Conservation (phyloP, 2,113 vertebrate species). For the Leucopsar rothschildi region DNA sequence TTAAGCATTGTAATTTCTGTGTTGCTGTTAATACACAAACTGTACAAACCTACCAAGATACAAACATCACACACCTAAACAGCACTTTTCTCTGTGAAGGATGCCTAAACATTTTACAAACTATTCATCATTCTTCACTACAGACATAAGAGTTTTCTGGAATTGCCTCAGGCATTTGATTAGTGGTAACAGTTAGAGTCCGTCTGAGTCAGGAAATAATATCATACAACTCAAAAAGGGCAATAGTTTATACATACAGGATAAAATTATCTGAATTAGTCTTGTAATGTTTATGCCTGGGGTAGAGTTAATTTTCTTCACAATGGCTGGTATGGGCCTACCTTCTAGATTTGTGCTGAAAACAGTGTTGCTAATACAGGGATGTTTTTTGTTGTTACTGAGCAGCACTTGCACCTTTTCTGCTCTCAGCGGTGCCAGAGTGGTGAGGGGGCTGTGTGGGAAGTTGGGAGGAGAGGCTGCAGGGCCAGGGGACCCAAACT, state of each 20-base stretch:
- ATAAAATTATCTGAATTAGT: not conserved
- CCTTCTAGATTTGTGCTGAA: not conserved
- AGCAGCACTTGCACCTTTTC: not conserved
- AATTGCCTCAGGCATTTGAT: not conserved
- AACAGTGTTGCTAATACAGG: not conserved
- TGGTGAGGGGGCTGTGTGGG: not conserved
- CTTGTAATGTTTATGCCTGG: not conserved
- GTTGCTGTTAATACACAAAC: not conserved
- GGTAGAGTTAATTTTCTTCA: not conserved
- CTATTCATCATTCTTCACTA: not conserved
- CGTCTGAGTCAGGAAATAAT: not conserved
- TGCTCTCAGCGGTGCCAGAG: not conserved
- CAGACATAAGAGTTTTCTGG: not conserved
- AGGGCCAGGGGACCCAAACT: not conserved
- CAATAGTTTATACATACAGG: not conserved
- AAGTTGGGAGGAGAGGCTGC: accelerated
- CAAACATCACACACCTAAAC: not conserved
- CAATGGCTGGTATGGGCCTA: too few species aligned
- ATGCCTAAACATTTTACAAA: not conserved
- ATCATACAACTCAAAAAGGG: not conserved
- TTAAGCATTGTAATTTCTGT: not conserved
- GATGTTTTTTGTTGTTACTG: not conserved
- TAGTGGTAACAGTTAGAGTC: not conserved
- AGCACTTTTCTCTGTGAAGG: not conserved
- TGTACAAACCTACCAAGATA: not conserved